Base-by-base conservation (phyloP, 2,888 invertebrate genomes). In the Panzeria rudis region DNA sequence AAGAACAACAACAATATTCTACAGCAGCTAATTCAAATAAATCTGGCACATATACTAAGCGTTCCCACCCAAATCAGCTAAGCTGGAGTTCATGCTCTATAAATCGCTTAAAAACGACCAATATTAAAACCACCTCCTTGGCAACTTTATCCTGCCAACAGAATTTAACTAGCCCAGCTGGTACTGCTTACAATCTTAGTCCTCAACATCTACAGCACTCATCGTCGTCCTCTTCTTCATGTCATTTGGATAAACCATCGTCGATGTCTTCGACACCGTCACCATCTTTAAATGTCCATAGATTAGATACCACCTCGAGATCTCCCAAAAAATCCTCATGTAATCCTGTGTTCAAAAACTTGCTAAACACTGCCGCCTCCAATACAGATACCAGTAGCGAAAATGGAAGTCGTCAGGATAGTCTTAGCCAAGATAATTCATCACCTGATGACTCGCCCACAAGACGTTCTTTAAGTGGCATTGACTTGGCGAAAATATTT, bases 71-170 rank as follows among this genome's bases (percentile, higher is more conserved):
- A 54, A 87, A 87, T 85, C 87, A 89, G 86, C 83, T 89, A 15
- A 89, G 90, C 86, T 91, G 90, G 89, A 92, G 91, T 87, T 91
- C 90, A 86, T 91, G 90, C 84, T 91, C 91, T 86, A 91, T 91
- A 32, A 90, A 92, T 86, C 91, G 91, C 84, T 88, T 92, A 81
- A 91, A 91, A 88, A 91, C 89, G 89, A 91, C 91, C 90, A 92
- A 91, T 90, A 91, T 91, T 77, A 92, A 92, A 87, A 92, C 92
- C 89, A 91, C 91, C 88, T 92, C 92, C 83, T 88, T 92, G 90
- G 92, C 91, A 86, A 89, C 91, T 61, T 89, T 91, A 81, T 88
- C 91, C 88, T 90, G 91, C 89, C 90, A 90, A 88, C 87, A 90
- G 89, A 91, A 90, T 89, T 89, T 90, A 88, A 83, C 87, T 83